phyloP scores from a whole-genome alignment of 1,140 invertebrate genomes.

The Cyphomyrmex costatus region DNA sequence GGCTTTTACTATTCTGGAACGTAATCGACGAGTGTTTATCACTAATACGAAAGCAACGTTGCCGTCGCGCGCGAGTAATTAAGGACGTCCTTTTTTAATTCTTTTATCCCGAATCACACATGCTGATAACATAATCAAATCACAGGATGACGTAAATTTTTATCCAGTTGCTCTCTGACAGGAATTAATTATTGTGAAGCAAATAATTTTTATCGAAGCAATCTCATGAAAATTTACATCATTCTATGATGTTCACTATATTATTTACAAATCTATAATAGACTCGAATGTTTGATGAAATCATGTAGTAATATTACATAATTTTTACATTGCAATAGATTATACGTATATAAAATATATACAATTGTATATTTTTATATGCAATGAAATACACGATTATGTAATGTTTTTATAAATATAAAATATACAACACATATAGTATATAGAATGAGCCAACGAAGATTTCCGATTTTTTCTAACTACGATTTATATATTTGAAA shows the following conservation, averaged over 20 bases:
- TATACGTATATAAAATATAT: background rate
- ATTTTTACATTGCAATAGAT: background rate
- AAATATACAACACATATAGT: too few species aligned
- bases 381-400: background rate
- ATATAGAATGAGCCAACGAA: background rate
- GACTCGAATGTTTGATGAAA: background rate
- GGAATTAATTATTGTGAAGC: background rate
- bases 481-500: too few species aligned
- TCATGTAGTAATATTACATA: background rate
- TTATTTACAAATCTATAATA: background rate
- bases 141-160: slow-evolving; percentile 42
- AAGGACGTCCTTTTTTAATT: background rate
- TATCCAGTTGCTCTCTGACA: background rate
- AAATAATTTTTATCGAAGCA: slow-evolving; percentile 10
- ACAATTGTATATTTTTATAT: background rate
- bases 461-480: background rate
- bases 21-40: background rate
- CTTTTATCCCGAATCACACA: background rate
- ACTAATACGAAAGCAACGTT: background rate
- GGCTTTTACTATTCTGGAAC: background rate
- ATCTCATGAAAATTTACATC: slow-evolving; percentile 36
- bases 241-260: background rate
- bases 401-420: background rate
- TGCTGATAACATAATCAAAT: slow-evolving; percentile 19
- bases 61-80: background rate